Evolutionary conservation across 2,888 invertebrate genomes (phyloP), one percentile per base, ranked within the genome.

Genomic region (Eurytoma californica): DNA sequence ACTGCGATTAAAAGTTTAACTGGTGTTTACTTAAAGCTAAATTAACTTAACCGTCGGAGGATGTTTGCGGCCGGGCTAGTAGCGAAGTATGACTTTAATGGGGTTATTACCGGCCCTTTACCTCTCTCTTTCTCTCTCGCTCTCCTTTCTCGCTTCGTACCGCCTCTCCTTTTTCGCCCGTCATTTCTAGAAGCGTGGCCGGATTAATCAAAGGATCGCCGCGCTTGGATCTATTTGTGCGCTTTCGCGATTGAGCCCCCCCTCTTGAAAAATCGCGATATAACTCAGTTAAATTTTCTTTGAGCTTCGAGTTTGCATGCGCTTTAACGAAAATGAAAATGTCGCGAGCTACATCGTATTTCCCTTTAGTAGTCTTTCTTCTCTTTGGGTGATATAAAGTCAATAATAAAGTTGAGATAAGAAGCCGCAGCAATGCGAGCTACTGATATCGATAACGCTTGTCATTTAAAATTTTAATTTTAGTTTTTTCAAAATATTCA

Each of bases 11-110:
- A 82, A 79, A 81, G 81, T 81, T 81, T 81, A 80, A 77, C 77
- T 81, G 77, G 69, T 79, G 82, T 82, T 82, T 82, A 82, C 79
- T 75, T 65, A 77, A 75, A 70, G 77, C 81, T 82, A 75, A 82
- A 81, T 81, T 81, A 81, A 80, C 79, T 76, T 65, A 81, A 80
- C 81, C 61, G 77, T 61, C 47, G 77, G 74, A 80, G 75, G 76
- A 81, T 81, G 79, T 79, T 81, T 72, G 79, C 58, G 81, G 74
- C 57, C 28, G 65, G 65, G 81, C 24, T 67, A 70, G 72, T 72
- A 61, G 49, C 49, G 24, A 73, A 51, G 60, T 73, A 57, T 28
- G 79, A 82, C 80, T 79, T 39, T 39, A 39, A 39, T 39, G 39
- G 39, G 39, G 39, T 39, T 39, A 39, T 39, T 39, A 39, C 39